Evolutionary conservation across 1,140 invertebrate species (phyloP).

Genomic region (Paraescarpia echinospica): DNA sequence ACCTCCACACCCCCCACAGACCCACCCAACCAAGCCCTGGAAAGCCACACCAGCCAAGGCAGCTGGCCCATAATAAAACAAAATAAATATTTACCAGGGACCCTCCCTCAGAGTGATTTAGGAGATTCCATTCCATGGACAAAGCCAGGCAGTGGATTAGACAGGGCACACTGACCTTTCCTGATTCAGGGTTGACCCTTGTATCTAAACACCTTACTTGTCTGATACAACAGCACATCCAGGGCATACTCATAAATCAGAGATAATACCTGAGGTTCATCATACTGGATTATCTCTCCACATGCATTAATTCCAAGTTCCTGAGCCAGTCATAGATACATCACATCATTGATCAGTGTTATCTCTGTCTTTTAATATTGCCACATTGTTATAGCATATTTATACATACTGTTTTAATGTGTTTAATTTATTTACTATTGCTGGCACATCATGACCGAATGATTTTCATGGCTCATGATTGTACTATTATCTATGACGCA

Average conservation of each 20-base stretch:
- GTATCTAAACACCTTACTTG: not conserved
- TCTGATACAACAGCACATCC: not conserved
- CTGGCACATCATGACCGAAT: too few relatives aligned
- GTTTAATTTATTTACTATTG: too few relatives aligned
- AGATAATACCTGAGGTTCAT: not conserved
- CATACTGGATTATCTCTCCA: not conserved
- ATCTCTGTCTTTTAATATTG: too few relatives aligned
- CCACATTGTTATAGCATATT: too few relatives aligned
- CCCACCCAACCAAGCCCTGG: not conserved
- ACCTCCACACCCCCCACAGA: not conserved
- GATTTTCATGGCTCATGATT: too few relatives aligned
- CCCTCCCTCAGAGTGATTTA: not conserved
- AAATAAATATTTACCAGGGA: not conserved
- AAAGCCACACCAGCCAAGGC: not conserved
- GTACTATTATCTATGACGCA: too few relatives aligned
- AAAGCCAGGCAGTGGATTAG: not conserved
- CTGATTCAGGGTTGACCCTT: not conserved
- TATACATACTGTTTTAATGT: too few relatives aligned
- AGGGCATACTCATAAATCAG: not conserved
- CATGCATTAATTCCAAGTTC: too few relatives aligned
- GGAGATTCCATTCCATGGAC: not conserved
- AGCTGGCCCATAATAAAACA: not conserved
- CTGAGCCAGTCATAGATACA: too few relatives aligned
- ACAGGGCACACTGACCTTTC: not conserved
- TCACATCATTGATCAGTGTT: too few relatives aligned